Conservation (phyloP, 2,888 invertebrate genomes). For the Galeopsomyia nigrocyanea region DNA sequence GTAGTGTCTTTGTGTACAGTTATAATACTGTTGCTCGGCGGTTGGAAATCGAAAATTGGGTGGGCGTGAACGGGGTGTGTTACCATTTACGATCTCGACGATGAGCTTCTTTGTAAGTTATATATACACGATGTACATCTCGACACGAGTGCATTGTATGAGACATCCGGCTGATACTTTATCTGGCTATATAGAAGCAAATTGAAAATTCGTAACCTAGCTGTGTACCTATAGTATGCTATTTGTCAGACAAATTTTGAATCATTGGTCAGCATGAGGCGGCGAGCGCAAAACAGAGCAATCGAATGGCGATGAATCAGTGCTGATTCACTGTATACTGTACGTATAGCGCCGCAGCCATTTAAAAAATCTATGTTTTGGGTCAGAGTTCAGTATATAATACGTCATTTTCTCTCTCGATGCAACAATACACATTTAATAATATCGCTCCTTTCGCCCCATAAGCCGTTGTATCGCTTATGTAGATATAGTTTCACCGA, state of each 20-base stretch:
- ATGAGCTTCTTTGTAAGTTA: neutral
- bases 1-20: neutral
- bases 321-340: slow-evolving; percentile 10
- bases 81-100: neutral
- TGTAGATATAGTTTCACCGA: too few relatives aligned
- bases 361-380: neutral
- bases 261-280: neutral
- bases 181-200: too few relatives aligned
- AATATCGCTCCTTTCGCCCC: too few relatives aligned
- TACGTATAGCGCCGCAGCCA: neutral
- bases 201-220: too few relatives aligned
- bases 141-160: too few relatives aligned
- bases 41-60: slow-evolving; percentile 9
- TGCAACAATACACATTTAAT: too few relatives aligned
- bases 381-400: neutral
- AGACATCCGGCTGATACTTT: too few relatives aligned
- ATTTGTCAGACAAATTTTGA: slow-evolving; percentile 2
- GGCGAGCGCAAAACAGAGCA: slow-evolving; percentile 2
- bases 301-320: slow-evolving; percentile 12
- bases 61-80: neutral
- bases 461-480: too few relatives aligned
- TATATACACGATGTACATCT: too few relatives aligned
- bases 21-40: neutral
- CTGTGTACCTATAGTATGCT: too few relatives aligned
- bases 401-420: too few relatives aligned